phyloP scores from a whole-genome alignment of 2,113 vertebrate species.

The Nyctereutes procyonoides region DNA sequence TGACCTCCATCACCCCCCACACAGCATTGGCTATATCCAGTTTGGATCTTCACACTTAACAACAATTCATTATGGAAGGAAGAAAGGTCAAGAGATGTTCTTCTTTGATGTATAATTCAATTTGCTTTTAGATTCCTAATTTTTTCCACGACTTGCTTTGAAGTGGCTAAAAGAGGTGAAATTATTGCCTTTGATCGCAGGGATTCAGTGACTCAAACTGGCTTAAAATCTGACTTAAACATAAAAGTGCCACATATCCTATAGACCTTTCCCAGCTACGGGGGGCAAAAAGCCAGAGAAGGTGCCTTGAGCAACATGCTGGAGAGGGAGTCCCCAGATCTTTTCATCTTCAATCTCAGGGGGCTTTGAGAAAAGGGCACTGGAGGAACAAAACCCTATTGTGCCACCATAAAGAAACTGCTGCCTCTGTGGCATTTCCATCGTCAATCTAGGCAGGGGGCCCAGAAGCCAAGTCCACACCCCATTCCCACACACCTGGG shows the following conservation, averaged over 20 bases:
- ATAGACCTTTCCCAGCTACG: neutral
- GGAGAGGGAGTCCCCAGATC: neutral
- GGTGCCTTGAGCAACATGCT: neutral
- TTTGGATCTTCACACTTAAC: constrained; percentile 24
- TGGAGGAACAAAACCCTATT: neutral
- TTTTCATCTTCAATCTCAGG: neutral
- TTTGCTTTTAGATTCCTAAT: constrained; percentile 66
- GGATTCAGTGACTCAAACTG: constrained; percentile 52
- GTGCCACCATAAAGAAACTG: neutral
- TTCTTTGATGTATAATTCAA: constrained; percentile 71
- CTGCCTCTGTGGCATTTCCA: neutral
- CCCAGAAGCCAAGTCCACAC: neutral
- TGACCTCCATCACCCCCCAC: neutral
- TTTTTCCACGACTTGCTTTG: constrained; percentile 67
- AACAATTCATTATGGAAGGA: constrained; percentile 52
- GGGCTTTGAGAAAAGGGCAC: neutral
- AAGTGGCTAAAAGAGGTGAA: constrained; percentile 69
- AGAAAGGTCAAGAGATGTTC: constrained; percentile 68
- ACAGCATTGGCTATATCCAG: neutral
- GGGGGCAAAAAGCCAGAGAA: neutral
- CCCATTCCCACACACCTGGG: neutral
- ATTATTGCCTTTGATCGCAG: constrained; percentile 57
- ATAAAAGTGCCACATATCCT: neutral
- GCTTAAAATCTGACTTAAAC: constrained; percentile 38
- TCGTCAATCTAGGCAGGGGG: neutral